Conservation (phyloP, 2,797 vertebrate species). For the Diplodus puntazzo region DNA sequence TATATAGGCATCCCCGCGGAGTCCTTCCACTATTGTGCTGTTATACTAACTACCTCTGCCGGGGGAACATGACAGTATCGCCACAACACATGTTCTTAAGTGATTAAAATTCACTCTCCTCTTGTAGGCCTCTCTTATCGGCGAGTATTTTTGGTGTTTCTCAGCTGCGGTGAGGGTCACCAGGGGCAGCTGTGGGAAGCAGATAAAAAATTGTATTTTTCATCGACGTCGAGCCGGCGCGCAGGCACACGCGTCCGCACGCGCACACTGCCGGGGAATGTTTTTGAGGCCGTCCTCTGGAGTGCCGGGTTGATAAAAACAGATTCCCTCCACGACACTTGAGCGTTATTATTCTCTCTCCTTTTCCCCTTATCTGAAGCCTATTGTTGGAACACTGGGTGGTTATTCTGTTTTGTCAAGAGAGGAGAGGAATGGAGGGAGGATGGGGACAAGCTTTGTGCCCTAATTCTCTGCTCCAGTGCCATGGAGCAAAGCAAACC, state of each 20-base stretch:
- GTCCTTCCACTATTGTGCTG: slow-evolving; percentile 70
- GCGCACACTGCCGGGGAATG: slow-evolving; percentile 21
- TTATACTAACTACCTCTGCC: slow-evolving; percentile 76
- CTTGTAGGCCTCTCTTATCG: slow-evolving; percentile 73
- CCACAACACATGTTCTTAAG: slow-evolving; percentile 82
- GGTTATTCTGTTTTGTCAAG: slow-evolving; percentile 75
- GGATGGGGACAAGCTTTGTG: slow-evolving; percentile 55
- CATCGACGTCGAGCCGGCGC: slow-evolving; percentile 46
- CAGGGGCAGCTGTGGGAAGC: slow-evolving; percentile 71
- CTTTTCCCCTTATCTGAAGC: slow-evolving; percentile 62
- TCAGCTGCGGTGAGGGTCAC: slow-evolving; percentile 65
- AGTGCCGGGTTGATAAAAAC: slow-evolving; percentile 71
- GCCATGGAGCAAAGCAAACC: slow-evolving; percentile 57
- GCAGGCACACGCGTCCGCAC: slow-evolving; percentile 14
- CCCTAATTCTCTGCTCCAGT: slow-evolving; percentile 60
- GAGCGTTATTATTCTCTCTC: slow-evolving; percentile 70
- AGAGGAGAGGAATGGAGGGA: slow-evolving; percentile 47
- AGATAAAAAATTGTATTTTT: slow-evolving; percentile 76
- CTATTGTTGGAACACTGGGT: slow-evolving; percentile 75
- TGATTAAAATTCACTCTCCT: slow-evolving; percentile 78
- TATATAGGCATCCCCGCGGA: slow-evolving; percentile 76
- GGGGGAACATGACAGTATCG: slow-evolving; percentile 79
- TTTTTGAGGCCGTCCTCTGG: slow-evolving; percentile 63
- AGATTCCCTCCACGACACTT: slow-evolving; percentile 63
- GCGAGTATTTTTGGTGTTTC: slow-evolving; percentile 63